These are phyloP conservation scores for Chloebia gouldiae DNA, from an alignment of 2,113 vertebrate species.

Conservation along the genomic window DNA sequence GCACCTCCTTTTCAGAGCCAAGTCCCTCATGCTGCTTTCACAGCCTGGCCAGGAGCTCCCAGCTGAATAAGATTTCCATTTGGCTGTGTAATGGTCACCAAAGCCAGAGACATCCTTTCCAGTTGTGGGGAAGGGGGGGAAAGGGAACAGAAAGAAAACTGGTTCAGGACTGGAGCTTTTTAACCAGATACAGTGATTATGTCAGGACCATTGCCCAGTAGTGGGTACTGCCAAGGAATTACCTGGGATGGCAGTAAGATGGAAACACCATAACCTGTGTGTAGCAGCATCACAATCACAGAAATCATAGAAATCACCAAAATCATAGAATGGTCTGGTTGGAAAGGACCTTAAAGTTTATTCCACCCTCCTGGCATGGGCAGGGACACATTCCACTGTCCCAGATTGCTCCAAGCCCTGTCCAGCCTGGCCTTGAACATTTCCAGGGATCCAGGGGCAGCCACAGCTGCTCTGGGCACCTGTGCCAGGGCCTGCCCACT, in stretches of 20 bases:
- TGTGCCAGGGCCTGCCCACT: too few relatives aligned
- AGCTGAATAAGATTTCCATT: neutral
- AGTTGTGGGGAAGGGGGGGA: neutral
- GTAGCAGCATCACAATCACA: neutral
- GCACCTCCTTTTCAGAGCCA: neutral
- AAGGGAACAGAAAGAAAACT: neutral
- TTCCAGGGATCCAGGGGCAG: neutral
- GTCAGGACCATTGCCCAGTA: neutral
- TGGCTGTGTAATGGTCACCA: neutral
- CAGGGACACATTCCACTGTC: neutral
- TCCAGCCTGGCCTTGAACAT: neutral
- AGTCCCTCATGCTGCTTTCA: neutral
- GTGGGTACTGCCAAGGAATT: neutral
- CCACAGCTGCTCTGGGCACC: too few relatives aligned
- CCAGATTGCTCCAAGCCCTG: accelerated
- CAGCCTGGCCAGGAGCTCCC: neutral
- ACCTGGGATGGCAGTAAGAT: neutral
- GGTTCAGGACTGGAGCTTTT: neutral
- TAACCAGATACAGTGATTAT: neutral
- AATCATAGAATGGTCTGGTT: neutral
- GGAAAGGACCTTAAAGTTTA: neutral
- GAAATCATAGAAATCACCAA: neutral
- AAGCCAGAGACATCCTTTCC: neutral
- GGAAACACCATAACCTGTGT: neutral
- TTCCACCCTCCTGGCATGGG: neutral